Conservation (phyloP, 1,140 invertebrate genomes). For the Pygmarrhopalites habei region DNA sequence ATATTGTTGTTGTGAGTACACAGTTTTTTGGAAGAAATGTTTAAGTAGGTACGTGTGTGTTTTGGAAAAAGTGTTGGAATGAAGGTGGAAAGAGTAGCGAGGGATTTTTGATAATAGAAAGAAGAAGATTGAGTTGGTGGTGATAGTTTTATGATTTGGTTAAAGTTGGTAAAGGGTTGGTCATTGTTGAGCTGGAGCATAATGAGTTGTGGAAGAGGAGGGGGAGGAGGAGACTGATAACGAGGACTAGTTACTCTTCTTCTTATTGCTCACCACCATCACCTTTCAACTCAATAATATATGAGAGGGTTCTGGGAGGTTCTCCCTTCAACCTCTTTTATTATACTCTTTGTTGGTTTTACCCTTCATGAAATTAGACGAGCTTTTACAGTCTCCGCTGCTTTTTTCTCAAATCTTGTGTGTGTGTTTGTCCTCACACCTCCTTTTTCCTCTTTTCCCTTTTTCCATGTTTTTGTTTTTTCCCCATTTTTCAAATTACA, state of each 20-base stretch:
- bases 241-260: conserved; percentile 11
- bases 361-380: not conserved
- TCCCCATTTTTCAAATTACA: not conserved
- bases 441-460: no score
- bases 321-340: conserved; percentile 16
- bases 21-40: no score
- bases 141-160: conserved; percentile 31
- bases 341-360: conserved; percentile 19
- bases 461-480: no score
- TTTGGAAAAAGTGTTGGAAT: no score
- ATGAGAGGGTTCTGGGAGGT: conserved; percentile 31
- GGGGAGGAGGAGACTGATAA: conserved; percentile 26
- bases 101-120: not conserved
- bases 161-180: conserved; percentile 14
- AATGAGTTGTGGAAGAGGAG: conserved; percentile 28
- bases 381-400: no score
- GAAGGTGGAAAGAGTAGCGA: no score
- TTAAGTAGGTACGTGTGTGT: no score
- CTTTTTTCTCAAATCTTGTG: no score
- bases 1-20: no score
- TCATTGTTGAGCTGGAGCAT: conserved; percentile 29
- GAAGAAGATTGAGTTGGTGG: conserved; percentile 7
- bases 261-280: not conserved
- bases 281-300: conserved; percentile 20
- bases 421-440: no score